phyloP scores from a whole-genome alignment of 2,113 vertebrate genomes.

The Micronycteris hirsuta region DNA sequence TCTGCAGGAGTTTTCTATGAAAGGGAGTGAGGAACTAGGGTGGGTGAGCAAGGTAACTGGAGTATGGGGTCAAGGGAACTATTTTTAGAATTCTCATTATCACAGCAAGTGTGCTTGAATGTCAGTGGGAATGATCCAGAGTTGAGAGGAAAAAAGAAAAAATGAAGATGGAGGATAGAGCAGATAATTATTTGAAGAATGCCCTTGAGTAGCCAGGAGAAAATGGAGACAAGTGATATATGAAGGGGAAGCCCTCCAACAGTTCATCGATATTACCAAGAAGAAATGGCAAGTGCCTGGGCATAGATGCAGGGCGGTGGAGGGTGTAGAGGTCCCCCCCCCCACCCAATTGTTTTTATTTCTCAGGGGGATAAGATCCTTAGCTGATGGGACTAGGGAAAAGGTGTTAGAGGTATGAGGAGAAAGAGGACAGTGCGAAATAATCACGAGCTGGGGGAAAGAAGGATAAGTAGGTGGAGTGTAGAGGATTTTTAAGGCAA shows the following conservation, averaged over 20 bases:
- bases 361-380: not conserved
- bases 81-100: not conserved
- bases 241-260: not conserved
- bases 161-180: not conserved
- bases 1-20: not conserved
- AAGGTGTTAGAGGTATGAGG: not conserved
- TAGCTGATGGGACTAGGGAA: not conserved
- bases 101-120: not conserved
- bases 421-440: not conserved
- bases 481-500: not conserved
- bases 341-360: not conserved
- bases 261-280: no score
- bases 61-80: not conserved
- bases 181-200: not conserved
- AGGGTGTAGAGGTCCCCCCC: not conserved
- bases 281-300: not conserved
- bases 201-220: not conserved
- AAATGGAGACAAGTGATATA: not conserved
- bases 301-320: not conserved
- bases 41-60: not conserved
- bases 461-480: not conserved
- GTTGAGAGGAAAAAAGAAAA: fast-evolving
- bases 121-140: not conserved
- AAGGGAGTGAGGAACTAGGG: not conserved
- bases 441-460: not conserved